Evolutionary conservation across 2,113 vertebrate species (phyloP).

Genomic region (Rhodinocichla rosea): DNA sequence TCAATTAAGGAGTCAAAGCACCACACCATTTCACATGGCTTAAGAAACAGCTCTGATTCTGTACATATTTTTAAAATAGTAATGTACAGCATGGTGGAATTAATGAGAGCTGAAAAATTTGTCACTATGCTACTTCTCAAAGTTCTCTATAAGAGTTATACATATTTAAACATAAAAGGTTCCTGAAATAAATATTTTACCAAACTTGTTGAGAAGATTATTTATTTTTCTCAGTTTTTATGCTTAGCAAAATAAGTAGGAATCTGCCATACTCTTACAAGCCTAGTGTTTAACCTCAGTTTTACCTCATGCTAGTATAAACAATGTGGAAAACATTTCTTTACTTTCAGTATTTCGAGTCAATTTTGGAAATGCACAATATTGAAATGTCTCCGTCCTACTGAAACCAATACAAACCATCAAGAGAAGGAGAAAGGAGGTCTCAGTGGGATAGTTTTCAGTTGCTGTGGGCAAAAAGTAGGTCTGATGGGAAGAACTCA

Average conservation of each 20-base stretch:
- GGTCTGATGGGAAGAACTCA: neutral
- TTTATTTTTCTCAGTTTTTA: neutral
- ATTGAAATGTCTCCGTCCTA: neutral
- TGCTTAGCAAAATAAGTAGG: neutral
- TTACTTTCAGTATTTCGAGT: neutral
- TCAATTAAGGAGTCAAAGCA: neutral
- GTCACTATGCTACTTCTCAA: neutral
- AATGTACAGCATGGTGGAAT: neutral
- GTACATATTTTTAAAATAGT: neutral
- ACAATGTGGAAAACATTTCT: neutral
- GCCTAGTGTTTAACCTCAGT: neutral
- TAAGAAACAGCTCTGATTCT: neutral
- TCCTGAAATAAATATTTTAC: conserved; percentile 32
- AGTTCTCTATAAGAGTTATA: neutral
- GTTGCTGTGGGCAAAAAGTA: neutral
- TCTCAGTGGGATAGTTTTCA: neutral
- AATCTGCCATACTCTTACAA: neutral
- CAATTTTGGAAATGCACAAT: neutral
- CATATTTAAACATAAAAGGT: conserved; percentile 41
- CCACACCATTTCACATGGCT: neutral
- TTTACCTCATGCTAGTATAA: neutral
- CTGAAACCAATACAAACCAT: neutral
- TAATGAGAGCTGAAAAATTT: neutral
- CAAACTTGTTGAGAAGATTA: neutral
- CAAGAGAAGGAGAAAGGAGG: neutral